These are phyloP conservation scores for Neria commutata DNA, from an alignment of 2,888 invertebrate species.

Conservation along the genomic window DNA sequence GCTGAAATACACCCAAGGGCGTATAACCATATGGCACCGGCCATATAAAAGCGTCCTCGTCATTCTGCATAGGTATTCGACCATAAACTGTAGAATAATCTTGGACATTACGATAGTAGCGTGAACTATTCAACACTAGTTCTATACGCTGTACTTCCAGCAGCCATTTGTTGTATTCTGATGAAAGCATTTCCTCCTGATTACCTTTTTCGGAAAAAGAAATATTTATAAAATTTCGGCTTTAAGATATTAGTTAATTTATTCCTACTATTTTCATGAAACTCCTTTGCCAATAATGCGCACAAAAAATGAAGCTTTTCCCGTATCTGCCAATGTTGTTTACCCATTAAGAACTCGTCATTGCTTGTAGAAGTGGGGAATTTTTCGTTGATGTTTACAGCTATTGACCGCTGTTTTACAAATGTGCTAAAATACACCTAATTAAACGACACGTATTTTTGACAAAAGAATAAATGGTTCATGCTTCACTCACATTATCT, in stretches of 20 bases:
- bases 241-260: neutral
- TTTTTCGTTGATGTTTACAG: conserved; percentile 47
- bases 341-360: conserved; percentile 47
- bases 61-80: conserved; percentile 33
- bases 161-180: conserved; percentile 25
- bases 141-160: conserved; percentile 54
- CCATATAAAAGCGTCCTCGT: conserved; percentile 49
- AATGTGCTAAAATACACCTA: conserved; percentile 44
- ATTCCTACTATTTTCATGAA: no score
- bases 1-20: conserved; percentile 45
- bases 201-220: neutral
- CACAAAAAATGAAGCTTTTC: conserved; percentile 41
- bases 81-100: conserved; percentile 40
- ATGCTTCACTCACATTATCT: conserved; percentile 29
- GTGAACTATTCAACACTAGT: conserved; percentile 41
- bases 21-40: conserved; percentile 49
- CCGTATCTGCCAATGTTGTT: conserved; percentile 46
- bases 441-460: neutral
- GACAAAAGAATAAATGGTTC: neutral
- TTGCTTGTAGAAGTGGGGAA: conserved; percentile 49
- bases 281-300: neutral
- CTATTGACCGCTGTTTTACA: conserved; percentile 36
- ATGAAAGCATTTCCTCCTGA: neutral
- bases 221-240: neutral
- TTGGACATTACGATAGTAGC: conserved; percentile 44